Evolutionary conservation across 2,888 invertebrate species (phyloP), one percentile per base, ranked within the genome.

Genomic region (Neocrepidodera transversa): DNA sequence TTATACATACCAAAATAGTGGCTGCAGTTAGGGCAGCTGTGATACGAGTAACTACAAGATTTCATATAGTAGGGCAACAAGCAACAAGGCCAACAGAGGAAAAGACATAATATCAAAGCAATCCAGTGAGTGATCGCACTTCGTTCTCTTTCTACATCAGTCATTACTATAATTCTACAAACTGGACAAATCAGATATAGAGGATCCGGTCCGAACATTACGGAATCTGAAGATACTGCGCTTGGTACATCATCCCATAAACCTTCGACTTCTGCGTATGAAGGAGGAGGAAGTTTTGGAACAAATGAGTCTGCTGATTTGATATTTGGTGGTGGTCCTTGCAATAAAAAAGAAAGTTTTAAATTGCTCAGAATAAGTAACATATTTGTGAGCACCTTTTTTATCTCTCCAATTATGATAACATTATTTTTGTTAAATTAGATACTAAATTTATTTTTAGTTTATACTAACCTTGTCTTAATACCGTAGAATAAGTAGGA

Each of bases 81-180:
- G 57, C 78, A 78, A 63, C 78, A 79, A 0, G 80, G 79, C 79
- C 79, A 80, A 64, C 79, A 80, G 6, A 77, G 72, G 58, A 75
- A 78, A 3, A 79, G 47, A 60, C 77, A 80, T 49, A 80, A 53
- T n/a, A 74, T 70, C n/a, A 77, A 30, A 1, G 79, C 78, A 2
- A 76, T 68, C 50, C 77, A 64, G 62, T 79, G 78, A 2, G 78
- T 75, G 32, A 76, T 57, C 51, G 70, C 70, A 11, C 78, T 76
- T 59, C 76, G 56, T 58, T 74, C 72, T 2, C 69, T 65, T 18
- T 73, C 70, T 8, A 73, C 72, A 26, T 71, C 68, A 0, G 79
- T 79, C 17, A 76, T 64, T 6, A 78, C 73, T 2, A 76, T 71
- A 20, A 72, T 69, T 10, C 71, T 67, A 64, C 80, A 80, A 42